Evolutionary conservation across 2,113 vertebrate species (phyloP), one percentile per base, ranked within the genome.

Genomic region (Lethenteron camtschaticum): DNA sequence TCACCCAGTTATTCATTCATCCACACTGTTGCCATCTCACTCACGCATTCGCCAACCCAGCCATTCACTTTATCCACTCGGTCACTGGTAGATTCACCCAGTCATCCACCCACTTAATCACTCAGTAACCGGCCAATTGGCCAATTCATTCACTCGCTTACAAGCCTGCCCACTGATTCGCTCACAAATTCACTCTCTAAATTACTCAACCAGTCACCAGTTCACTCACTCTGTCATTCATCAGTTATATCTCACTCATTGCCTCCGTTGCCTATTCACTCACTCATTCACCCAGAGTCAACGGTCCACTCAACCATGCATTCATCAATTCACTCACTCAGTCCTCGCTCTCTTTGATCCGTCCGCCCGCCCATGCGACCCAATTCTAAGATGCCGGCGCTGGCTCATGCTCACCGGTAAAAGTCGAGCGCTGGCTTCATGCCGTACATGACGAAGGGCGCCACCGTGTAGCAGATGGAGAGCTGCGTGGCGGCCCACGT

Each of bases 401-500:
- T 11, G 3, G 72, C 2, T 3, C 18, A 59, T 16, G 79, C 83
- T 79, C 79, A 86, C 84, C 74, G 84, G 76, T 86, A 86, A 16
- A 85, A 78, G 69, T 76, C 80, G 74, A 85, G 73, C 0, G 82
- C 77, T 4, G 84, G 83, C 69, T 83, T 83, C 2, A 81, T 75
- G 1, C 82, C 83, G 75, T 85, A 68, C 75, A 86, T 69, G 8
- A 85, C 81, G 2, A 85, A 85, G 0, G 84, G 84, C 0, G 81
- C 81, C 0, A 79, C 81, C 0, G 79, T 84, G 70, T 86, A 86
- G 11, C 78, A 80, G 57, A 86, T 77, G 0, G 83, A 79, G 74
- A 85, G 72, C 16, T 86, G 84, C 5, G 84, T 85, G 71, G 69
- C 73, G 0, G 71, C 73, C 84, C 84, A 86, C 18, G 83, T 84